Evolutionary conservation across 1,140 invertebrate genomes (phyloP).

Genomic region (Drosophila biarmipes): DNA sequence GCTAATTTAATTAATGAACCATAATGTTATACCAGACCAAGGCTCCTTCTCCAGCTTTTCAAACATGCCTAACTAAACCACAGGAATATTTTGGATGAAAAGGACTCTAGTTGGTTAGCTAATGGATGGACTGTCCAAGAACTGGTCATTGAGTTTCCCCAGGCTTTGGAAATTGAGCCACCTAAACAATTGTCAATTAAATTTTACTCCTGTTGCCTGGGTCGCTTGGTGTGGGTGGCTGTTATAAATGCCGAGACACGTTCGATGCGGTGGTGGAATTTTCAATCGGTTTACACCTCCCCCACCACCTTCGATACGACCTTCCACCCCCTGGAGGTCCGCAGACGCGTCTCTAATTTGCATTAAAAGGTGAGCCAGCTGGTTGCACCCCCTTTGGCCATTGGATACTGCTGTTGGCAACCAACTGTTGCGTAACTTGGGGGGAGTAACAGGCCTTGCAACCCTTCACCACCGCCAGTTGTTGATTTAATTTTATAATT

Average conservation of each 20-base stretch:
- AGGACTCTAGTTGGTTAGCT: background rate
- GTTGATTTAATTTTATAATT: slow-evolving; percentile 76
- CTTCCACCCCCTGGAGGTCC: background rate
- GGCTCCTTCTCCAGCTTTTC: background rate
- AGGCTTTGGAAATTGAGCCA: slow-evolving; percentile 37
- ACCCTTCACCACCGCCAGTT: slow-evolving; percentile 31
- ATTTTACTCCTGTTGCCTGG: slow-evolving; percentile 22
- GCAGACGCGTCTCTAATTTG: slow-evolving; percentile 54
- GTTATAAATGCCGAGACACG: slow-evolving; percentile 47
- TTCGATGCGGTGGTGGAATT: slow-evolving; percentile 44
- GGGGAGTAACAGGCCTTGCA: slow-evolving; percentile 17
- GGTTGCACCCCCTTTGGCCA: slow-evolving; percentile 19
- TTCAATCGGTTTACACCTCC: slow-evolving; percentile 24
- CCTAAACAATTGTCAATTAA: slow-evolving; percentile 73
- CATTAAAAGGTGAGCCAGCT: slow-evolving; percentile 59
- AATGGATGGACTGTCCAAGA: background rate
- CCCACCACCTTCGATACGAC: background rate
- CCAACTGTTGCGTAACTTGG: slow-evolving; percentile 56
- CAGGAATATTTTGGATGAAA: slow-evolving; percentile 36
- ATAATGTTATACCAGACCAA: slow-evolving; percentile 26
- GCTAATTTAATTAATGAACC: slow-evolving; percentile 57
- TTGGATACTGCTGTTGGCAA: slow-evolving; percentile 15
- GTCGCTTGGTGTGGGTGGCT: slow-evolving; percentile 2
- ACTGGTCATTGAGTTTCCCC: slow-evolving; percentile 13
- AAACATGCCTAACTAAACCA: slow-evolving; percentile 27